Evolutionary conservation across 1,140 invertebrate genomes (phyloP).

Genomic region (Cephus cinctus): DNA sequence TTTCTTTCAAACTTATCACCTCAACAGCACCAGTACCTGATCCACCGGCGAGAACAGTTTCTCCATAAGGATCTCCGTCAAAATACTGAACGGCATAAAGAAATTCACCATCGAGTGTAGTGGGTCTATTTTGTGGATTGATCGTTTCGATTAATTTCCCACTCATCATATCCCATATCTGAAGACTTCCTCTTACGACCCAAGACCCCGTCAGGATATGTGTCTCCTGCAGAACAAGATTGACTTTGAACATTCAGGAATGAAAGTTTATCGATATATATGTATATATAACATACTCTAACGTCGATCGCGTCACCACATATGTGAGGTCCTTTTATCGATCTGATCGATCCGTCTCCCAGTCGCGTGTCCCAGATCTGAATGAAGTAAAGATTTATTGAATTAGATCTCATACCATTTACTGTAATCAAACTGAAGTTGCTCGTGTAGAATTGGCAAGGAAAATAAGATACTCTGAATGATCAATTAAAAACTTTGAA

Average conservation of each 20-base stretch:
- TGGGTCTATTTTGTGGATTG: slow-evolving; percentile 31
- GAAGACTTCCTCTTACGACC: slow-evolving; percentile 35
- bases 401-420: too few species aligned
- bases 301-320: slow-evolving; percentile 44
- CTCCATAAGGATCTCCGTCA: slow-evolving; percentile 33
- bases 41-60: slow-evolving; percentile 34
- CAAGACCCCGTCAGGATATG: slow-evolving; percentile 41
- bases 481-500: too few species aligned
- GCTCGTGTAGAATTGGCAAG: too few species aligned
- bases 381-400: slow-evolving; percentile 1
- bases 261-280: neutral
- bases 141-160: slow-evolving; percentile 40
- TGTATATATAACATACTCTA: slow-evolving; percentile 20
- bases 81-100: slow-evolving; percentile 39
- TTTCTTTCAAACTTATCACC: slow-evolving; percentile 37
- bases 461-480: too few species aligned
- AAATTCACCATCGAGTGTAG: slow-evolving; percentile 39
- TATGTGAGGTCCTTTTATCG: slow-evolving; percentile 40
- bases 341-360: slow-evolving; percentile 23
- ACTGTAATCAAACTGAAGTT: too few species aligned
- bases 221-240: slow-evolving; percentile 28
- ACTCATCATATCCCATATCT: slow-evolving; percentile 40
- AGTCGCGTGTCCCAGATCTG: slow-evolving; percentile 44
- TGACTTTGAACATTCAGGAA: too few species aligned
- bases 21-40: slow-evolving; percentile 37